Evolutionary conservation across 2,888 invertebrate species (phyloP).

Genomic region (Chloroclystis v-ata): DNA sequence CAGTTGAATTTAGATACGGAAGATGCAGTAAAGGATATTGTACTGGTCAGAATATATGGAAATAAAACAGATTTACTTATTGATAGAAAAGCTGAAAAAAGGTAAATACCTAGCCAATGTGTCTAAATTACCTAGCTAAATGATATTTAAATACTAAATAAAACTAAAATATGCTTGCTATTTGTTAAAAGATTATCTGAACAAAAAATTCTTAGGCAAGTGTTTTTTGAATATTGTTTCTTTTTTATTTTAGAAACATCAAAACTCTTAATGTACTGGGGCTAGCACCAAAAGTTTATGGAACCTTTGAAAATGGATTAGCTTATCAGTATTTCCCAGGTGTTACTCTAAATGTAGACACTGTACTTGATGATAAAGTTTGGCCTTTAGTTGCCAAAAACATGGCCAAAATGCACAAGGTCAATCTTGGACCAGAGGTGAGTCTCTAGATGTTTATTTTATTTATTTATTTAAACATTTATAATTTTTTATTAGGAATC

Average conservation of each 20-base stretch:
- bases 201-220: too few species aligned
- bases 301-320: slow-evolving; percentile 94
- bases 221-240: too few species aligned
- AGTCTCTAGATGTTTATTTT: slow-evolving; percentile 23
- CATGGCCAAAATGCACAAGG: slow-evolving; percentile 91
- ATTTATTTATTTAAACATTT: background rate
- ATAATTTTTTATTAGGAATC: too few species aligned
- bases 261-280: slow-evolving; percentile 80
- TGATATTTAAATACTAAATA: too few species aligned
- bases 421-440: slow-evolving; percentile 59
- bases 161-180: too few species aligned
- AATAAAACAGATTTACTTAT: slow-evolving; percentile 95
- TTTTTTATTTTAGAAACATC: slow-evolving; percentile 63
- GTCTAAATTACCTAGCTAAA: too few species aligned
- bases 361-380: slow-evolving; percentile 81
- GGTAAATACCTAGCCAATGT: slow-evolving; percentile 64
- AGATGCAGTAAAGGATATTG: slow-evolving; percentile 74
- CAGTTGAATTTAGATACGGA: slow-evolving; percentile 54
- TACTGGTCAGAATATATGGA: slow-evolving; percentile 94
- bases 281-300: slow-evolving; percentile 91
- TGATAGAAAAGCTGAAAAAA: slow-evolving; percentile 90
- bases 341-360: slow-evolving; percentile 82
- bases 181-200: too few species aligned
- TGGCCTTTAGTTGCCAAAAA: slow-evolving; percentile 87
- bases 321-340: slow-evolving; percentile 94